These are phyloP conservation scores for Sinocyclocheilus anophthalmus DNA, from an alignment of 2,113 vertebrate genomes.

Conservation along the genomic window DNA sequence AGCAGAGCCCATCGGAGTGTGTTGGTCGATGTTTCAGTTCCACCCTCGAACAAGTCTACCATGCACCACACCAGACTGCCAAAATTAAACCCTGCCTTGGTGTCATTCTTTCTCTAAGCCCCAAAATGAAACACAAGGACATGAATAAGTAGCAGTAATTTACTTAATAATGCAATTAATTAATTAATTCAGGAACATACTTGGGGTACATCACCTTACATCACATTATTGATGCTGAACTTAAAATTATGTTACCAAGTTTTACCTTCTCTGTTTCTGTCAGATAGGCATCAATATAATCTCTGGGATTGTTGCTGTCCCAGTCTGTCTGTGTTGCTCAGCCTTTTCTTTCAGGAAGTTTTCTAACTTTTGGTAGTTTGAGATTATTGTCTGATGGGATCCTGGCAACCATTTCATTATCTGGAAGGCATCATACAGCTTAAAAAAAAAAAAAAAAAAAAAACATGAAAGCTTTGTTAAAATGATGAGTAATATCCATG, in stretches of 20 bases:
- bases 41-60: constrained; percentile 89
- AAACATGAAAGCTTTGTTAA: neutral
- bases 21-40: constrained; percentile 84
- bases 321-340: constrained; percentile 77
- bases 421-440: constrained; percentile 78
- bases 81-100: constrained; percentile 70
- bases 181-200: neutral
- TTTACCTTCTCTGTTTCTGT: constrained; percentile 83
- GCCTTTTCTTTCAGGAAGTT: constrained; percentile 68
- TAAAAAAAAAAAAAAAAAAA: neutral
- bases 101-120: constrained; percentile 59
- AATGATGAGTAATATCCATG: neutral
- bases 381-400: constrained; percentile 74
- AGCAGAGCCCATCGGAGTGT: constrained; percentile 86
- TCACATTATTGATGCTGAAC: neutral
- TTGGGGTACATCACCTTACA: neutral
- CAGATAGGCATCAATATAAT: constrained; percentile 79
- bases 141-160: neutral
- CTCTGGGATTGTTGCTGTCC: constrained; percentile 75
- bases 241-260: neutral
- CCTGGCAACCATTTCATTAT: constrained; percentile 81
- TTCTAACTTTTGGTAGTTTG: constrained; percentile 63
- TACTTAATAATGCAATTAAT: neutral
- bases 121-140: neutral
- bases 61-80: constrained; percentile 77